These are phyloP conservation scores for Heterodera schachtii DNA, from an alignment of 1,140 invertebrate species.

Conservation along the genomic window DNA sequence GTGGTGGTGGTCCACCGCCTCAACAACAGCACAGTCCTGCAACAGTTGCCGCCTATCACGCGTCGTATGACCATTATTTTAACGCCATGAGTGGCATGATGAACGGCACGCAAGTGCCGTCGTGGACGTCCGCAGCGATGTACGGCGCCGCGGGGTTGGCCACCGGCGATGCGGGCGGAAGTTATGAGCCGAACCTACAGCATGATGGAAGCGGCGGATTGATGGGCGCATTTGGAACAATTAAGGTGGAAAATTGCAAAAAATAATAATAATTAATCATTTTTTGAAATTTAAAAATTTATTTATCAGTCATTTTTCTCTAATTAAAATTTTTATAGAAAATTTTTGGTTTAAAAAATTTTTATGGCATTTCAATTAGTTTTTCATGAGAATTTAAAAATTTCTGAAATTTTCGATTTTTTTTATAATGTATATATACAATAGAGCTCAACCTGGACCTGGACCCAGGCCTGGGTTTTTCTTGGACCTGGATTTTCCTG, in stretches of 20 bases:
- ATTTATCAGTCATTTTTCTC: neutral
- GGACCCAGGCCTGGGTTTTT: no score
- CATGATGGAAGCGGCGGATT: neutral
- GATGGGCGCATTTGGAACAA: neutral
- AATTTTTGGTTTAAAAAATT: no score
- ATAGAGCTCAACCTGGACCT: no score
- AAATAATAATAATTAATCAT: no score
- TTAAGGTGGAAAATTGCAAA: neutral
- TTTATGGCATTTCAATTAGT: no score
- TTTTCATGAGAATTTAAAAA: no score
- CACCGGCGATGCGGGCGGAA: neutral
- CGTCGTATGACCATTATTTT: neutral
- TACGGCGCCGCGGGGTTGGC: neutral
- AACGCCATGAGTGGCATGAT: slow-evolving; percentile 10
- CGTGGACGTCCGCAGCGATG: neutral
- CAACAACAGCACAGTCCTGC: slow-evolving; percentile 4
- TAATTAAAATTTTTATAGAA: neutral
- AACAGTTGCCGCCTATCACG: neutral
- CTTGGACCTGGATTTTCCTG: no score
- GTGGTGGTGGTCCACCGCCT: neutral
- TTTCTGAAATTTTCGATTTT: no score
- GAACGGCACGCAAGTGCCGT: neutral
- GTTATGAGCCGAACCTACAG: slow-evolving; percentile 6
- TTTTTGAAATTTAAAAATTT: no score
- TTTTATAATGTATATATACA: no score